Conservation (phyloP, 2,113 vertebrate species). For the Calyptommatus sinebrachiatus region DNA sequence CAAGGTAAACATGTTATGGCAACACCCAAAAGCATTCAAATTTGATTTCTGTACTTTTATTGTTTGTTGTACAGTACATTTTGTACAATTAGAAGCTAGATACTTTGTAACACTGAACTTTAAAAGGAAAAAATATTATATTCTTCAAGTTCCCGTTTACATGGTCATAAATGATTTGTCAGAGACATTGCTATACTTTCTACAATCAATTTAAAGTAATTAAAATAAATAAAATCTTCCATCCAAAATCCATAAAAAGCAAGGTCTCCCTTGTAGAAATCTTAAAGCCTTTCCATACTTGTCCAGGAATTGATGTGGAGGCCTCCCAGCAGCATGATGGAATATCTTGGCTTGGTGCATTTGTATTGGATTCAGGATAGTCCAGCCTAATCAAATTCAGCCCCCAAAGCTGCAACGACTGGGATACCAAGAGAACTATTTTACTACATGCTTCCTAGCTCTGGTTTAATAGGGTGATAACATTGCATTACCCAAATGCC, state of each 20-base stretch:
- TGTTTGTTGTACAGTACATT: slow-evolving; percentile 17
- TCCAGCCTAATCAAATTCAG: too few species aligned
- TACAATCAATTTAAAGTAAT: background rate
- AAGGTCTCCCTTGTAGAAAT: background rate
- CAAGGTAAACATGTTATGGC: background rate
- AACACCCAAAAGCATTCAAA: slow-evolving; percentile 13
- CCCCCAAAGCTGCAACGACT: too few species aligned
- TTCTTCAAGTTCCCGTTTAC: background rate
- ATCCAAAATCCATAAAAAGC: background rate
- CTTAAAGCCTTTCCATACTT: background rate
- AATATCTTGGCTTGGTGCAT: too few species aligned
- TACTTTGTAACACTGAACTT: slow-evolving; percentile 28
- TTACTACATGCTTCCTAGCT: too few species aligned
- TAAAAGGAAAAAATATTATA: background rate
- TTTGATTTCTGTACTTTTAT: slow-evolving; percentile 6
- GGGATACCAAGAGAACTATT: too few species aligned
- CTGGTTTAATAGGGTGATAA: too few species aligned
- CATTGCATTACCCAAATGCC: too few species aligned
- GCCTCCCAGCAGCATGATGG: too few species aligned
- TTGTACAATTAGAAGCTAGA: background rate
- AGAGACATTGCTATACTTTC: background rate
- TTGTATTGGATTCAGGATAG: too few species aligned
- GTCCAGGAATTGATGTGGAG: too few species aligned
- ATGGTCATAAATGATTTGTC: background rate
- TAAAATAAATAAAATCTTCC: background rate